phyloP scores from a whole-genome alignment of 2,888 invertebrate genomes.

The Ligdia adustata region DNA sequence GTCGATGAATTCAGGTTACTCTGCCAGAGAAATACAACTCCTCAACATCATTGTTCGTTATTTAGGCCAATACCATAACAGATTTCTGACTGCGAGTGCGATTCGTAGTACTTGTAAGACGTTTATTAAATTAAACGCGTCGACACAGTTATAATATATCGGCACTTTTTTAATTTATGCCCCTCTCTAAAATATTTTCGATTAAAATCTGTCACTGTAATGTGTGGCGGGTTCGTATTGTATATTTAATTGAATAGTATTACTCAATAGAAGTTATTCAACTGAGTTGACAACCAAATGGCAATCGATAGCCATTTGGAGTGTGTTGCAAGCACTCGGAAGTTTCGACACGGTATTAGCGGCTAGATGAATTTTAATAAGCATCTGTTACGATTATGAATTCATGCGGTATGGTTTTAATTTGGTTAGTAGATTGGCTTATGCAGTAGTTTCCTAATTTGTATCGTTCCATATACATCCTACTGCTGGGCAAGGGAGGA shows the following conservation, averaged over 20 bases:
- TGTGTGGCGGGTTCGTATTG: slow-evolving; percentile 26
- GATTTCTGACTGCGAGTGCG: slow-evolving; percentile 11
- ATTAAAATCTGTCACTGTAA: slow-evolving; percentile 27
- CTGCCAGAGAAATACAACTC: slow-evolving; percentile 49
- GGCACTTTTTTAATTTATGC: slow-evolving; percentile 27
- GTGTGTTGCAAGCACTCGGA: slow-evolving; percentile 68
- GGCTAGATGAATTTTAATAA: slow-evolving; percentile 63
- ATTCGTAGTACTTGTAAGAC: slow-evolving; percentile 5
- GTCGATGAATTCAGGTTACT: slow-evolving; percentile 74
- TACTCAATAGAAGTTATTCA: slow-evolving; percentile 73
- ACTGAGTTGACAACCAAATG: slow-evolving; percentile 69
- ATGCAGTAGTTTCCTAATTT: slow-evolving; percentile 22
- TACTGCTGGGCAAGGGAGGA: no score
- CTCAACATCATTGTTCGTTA: slow-evolving; percentile 50
- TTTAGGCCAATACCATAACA: slow-evolving; percentile 51
- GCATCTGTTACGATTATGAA: slow-evolving; percentile 62
- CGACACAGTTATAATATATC: slow-evolving; percentile 26
- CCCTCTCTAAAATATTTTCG: slow-evolving; percentile 21
- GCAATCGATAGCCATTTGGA: slow-evolving; percentile 60
- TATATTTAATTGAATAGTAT: slow-evolving; percentile 43
- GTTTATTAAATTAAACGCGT: slow-evolving; percentile 27
- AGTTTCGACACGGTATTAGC: slow-evolving; percentile 68
- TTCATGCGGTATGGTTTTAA: slow-evolving; percentile 49
- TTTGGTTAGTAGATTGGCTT: slow-evolving; percentile 43
- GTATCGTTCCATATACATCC: no score